phyloP scores from a whole-genome alignment of 2,797 vertebrate species.

The Silurus lanzhouensis region DNA sequence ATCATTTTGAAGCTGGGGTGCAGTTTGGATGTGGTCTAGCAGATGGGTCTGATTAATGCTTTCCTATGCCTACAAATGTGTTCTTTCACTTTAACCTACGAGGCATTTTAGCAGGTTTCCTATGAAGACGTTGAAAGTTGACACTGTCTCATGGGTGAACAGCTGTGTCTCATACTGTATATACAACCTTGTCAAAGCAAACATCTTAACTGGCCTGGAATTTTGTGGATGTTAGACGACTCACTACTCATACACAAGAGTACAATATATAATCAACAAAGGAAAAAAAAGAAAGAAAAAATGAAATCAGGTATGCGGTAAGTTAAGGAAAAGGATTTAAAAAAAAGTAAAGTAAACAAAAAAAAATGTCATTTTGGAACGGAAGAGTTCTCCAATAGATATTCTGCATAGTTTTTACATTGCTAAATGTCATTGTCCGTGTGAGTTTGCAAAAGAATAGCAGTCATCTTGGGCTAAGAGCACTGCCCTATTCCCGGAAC shows the following conservation, averaged over 20 bases:
- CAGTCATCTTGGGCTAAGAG: constrained; percentile 29
- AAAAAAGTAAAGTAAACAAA: background rate
- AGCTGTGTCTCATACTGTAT: constrained; percentile 43
- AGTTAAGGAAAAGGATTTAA: background rate
- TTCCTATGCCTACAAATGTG: constrained; percentile 65
- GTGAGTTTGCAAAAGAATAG: constrained; percentile 10
- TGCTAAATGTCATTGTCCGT: background rate
- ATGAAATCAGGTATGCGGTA: constrained; percentile 4
- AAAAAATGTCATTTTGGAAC: background rate
- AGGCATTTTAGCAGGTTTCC: constrained; percentile 50
- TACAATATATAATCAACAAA: constrained; percentile 44
- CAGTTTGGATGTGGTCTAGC: constrained; percentile 49
- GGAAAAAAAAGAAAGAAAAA: background rate
- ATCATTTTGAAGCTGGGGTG: constrained; percentile 44
- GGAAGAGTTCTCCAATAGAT: background rate
- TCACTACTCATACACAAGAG: constrained; percentile 30
- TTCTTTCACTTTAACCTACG: constrained; percentile 63
- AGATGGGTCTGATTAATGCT: constrained; percentile 62
- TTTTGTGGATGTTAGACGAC: constrained; percentile 3
- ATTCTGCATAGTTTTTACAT: constrained; percentile 16
- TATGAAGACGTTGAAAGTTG: constrained; percentile 46
- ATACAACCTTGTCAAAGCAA: constrained; percentile 49
- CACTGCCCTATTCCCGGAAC: constrained; percentile 79
- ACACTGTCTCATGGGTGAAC: constrained; percentile 46
- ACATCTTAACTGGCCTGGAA: constrained; percentile 45